Evolutionary conservation across 2,888 invertebrate genomes (phyloP).

Genomic region (Acanthosoma haemorrhoidale): DNA sequence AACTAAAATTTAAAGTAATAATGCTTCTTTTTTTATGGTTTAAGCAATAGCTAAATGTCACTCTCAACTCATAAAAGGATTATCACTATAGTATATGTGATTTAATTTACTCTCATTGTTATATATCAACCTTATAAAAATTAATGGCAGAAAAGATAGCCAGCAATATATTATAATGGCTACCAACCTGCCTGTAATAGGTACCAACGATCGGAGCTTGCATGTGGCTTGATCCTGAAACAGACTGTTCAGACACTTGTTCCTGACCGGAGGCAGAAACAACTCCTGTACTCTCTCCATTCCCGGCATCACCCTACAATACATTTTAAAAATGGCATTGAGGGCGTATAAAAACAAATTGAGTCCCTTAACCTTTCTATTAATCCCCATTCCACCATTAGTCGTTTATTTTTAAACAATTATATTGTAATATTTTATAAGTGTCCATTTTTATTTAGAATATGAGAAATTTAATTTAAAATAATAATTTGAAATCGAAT

Average conservation of each 20-base stretch:
- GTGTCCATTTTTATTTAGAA: too few species aligned
- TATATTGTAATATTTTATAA: too few species aligned
- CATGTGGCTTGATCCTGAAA: slow-evolving; percentile 39
- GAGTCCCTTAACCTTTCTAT: slow-evolving; percentile 1
- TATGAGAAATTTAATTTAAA: too few species aligned
- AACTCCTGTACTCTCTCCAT: slow-evolving; percentile 34
- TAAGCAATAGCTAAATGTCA: too few species aligned
- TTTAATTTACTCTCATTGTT: too few species aligned
- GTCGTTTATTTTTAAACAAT: background rate
- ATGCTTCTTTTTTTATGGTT: too few species aligned
- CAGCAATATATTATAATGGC: background rate
- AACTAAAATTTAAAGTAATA: too few species aligned
- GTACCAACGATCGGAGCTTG: slow-evolving; percentile 30
- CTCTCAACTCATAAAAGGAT: too few species aligned
- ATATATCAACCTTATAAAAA: background rate
- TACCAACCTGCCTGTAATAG: slow-evolving; percentile 36
- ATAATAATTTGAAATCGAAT: too few species aligned
- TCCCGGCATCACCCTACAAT: slow-evolving; percentile 33
- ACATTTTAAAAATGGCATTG: background rate
- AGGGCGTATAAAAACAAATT: background rate
- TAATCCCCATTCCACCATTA: background rate
- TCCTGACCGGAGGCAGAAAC: slow-evolving; percentile 40
- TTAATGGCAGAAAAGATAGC: background rate
- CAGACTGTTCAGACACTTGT: slow-evolving; percentile 40
- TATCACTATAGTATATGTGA: too few species aligned